Evolutionary conservation across 2,113 vertebrate species (phyloP).

Genomic region (Hippocampus comes): DNA sequence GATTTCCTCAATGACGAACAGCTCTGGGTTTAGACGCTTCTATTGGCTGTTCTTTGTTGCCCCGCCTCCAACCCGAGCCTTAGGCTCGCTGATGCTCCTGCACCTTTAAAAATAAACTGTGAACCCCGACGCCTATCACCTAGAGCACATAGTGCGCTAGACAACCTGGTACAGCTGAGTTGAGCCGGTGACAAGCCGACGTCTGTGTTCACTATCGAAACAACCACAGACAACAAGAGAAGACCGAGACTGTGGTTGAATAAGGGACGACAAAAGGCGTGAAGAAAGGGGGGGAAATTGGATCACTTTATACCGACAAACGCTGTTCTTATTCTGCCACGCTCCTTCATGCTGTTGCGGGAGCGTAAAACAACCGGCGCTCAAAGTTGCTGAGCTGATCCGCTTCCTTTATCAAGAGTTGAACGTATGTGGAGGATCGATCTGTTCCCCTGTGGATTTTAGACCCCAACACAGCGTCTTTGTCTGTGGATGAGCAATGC

Average conservation of each 20-base stretch:
- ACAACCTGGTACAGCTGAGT: slow-evolving; percentile 13
- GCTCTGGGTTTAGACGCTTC: not conserved
- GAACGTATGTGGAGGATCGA: slow-evolving; percentile 7
- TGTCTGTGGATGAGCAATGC: slow-evolving; percentile 29
- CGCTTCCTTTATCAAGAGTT: not conserved
- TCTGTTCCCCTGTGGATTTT: slow-evolving; percentile 37
- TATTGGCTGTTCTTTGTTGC: slow-evolving; percentile 15
- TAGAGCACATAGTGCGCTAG: slow-evolving; percentile 1
- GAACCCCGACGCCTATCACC: not conserved
- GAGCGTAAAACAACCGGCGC: slow-evolving; percentile 22
- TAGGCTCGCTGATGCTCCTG: not conserved
- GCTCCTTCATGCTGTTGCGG: not conserved
- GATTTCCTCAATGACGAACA: not conserved
- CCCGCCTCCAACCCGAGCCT: slow-evolving; percentile 1
- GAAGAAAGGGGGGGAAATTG: slow-evolving; percentile 13
- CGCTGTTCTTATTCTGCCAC: not conserved
- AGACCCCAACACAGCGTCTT: slow-evolving; percentile 24
- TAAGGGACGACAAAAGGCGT: slow-evolving; percentile 2
- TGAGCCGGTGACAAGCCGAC: slow-evolving; percentile 14
- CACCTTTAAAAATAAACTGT: slow-evolving; percentile 16
- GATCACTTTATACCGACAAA: slow-evolving; percentile 30
- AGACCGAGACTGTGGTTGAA: slow-evolving; percentile 1
- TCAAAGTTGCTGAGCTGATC: slow-evolving; percentile 43
- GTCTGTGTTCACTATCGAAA: not conserved
- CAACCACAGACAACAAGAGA: slow-evolving; percentile 1